Conservation (phyloP, 2,113 vertebrate species). For the Sula dactylatra region DNA sequence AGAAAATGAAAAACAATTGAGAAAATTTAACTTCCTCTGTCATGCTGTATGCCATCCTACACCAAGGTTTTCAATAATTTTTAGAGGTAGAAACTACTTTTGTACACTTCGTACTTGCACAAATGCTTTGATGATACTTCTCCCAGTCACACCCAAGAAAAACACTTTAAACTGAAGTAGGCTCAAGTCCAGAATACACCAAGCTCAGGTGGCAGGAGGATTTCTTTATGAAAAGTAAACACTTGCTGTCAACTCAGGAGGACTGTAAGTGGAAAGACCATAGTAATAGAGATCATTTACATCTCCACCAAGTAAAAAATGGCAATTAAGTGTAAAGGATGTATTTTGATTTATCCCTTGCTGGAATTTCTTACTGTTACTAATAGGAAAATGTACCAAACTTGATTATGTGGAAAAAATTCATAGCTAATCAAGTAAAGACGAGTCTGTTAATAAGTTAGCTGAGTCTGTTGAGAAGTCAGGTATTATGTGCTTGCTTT, state of each 20-base stretch:
- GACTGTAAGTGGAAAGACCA: not conserved
- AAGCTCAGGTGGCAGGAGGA: not conserved
- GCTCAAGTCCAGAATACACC: not conserved
- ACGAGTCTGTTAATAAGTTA: not conserved
- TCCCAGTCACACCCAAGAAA: not conserved
- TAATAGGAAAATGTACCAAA: not conserved
- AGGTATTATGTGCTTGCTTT: not conserved
- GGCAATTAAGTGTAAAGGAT: not conserved
- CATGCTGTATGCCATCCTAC: not conserved
- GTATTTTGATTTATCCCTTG: not conserved
- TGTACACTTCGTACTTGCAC: not conserved
- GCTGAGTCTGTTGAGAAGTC: not conserved
- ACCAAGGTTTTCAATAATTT: not conserved
- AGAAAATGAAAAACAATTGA: not conserved
- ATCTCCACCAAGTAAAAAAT: not conserved
- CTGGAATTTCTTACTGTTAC: not conserved
- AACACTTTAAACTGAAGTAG: not conserved
- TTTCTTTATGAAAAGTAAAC: not conserved
- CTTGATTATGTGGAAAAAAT: not conserved
- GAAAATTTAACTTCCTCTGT: not conserved
- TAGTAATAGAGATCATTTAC: not conserved
- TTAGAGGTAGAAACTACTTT: not conserved
- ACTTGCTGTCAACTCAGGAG: not conserved
- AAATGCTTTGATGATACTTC: not conserved
- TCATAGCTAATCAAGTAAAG: not conserved